Evolutionary conservation across 2,113 vertebrate genomes (phyloP).

Genomic region (Eulacestoma nigropectus): DNA sequence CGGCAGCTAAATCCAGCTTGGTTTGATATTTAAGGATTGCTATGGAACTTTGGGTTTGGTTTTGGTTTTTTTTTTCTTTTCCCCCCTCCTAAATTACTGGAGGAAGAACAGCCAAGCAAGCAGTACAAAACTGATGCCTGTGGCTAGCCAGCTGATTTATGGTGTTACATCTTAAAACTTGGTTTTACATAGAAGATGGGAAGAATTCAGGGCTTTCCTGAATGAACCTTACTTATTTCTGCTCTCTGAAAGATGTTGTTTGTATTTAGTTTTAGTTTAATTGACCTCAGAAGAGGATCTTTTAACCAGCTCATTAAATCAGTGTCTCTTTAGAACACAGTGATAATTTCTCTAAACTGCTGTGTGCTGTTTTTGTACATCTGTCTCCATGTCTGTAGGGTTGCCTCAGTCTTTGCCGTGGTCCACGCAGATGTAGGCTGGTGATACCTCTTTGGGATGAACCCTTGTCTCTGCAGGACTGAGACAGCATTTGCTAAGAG

Average conservation of each 20-base stretch:
- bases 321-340: background rate
- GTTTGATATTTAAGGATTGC: background rate
- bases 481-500: background rate
- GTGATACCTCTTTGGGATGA: background rate
- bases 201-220: background rate
- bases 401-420: background rate
- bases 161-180: background rate
- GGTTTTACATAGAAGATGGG: background rate
- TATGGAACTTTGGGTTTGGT: background rate
- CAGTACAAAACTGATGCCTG: background rate
- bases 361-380: rapidly evolving
- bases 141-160: background rate
- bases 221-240: rapidly evolving
- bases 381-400: background rate
- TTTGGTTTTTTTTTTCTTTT: background rate
- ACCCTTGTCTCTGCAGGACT: background rate
- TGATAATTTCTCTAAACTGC: background rate
- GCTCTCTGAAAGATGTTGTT: background rate
- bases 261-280: background rate
- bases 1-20: background rate
- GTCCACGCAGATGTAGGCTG: background rate
- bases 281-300: background rate
- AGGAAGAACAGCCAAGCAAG: background rate
- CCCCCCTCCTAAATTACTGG: rapidly evolving
- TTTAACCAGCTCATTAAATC: background rate